Evolutionary conservation across 1,140 invertebrate genomes (phyloP).

Genomic region (Colletes gigas): DNA sequence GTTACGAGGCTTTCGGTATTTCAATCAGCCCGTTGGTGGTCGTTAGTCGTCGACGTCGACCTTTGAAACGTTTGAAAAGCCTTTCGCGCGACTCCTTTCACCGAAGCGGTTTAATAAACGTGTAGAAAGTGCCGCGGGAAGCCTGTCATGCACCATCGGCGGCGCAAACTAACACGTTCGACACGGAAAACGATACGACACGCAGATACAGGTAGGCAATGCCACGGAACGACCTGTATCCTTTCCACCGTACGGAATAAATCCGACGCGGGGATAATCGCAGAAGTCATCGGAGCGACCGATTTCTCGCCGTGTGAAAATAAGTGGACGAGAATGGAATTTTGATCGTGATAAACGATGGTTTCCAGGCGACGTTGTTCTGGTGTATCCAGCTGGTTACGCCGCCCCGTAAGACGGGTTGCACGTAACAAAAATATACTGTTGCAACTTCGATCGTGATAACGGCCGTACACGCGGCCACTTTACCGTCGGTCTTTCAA

Average conservation of each 20-base stretch:
- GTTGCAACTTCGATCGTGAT: no score
- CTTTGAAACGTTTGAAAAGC: constrained; percentile 49
- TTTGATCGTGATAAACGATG: constrained; percentile 22
- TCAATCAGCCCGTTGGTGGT: constrained; percentile 13
- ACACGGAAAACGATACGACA: constrained; percentile 39
- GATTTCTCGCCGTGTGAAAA: constrained; percentile 32
- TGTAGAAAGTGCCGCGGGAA: constrained; percentile 39
- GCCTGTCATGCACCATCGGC: constrained; percentile 35
- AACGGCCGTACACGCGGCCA: no score
- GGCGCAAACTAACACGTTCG: constrained; percentile 18
- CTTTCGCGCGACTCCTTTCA: constrained; percentile 43
- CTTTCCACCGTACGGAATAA: constrained; percentile 13
- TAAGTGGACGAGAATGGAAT: constrained; percentile 13
- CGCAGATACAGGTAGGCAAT: constrained; percentile 22
- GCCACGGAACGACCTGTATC: constrained; percentile 6
- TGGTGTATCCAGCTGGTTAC: neutral
- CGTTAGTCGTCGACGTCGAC: constrained; percentile 45
- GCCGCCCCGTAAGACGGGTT: no score
- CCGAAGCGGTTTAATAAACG: constrained; percentile 46
- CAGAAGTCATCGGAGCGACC: constrained; percentile 41
- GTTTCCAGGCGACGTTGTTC: neutral
- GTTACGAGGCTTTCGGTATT: constrained; percentile 13
- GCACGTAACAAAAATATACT: no score
- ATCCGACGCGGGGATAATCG: constrained; percentile 31
- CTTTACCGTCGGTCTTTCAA: no score